Base-by-base conservation (phyloP, 2,888 invertebrate genomes). In the Thecocarcelia acutangulata region DNA sequence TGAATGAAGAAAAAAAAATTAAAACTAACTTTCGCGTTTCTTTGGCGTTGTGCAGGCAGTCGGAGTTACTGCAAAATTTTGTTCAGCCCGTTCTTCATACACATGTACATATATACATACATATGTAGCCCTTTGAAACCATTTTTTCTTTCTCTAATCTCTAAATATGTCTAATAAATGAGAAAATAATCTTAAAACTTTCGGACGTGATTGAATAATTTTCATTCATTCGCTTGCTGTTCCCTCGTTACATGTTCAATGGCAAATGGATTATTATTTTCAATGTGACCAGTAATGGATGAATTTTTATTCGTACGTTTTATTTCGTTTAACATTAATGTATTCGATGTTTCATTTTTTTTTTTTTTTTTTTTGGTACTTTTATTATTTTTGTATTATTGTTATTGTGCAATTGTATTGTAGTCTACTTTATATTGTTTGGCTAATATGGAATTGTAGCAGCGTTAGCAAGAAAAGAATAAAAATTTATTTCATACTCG, bases 231-330 rank as follows among this genome's bases (percentile, higher is more conserved):
- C 63, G 11, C 21, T 37, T 8, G 19, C 19, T 12, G 48, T 54
- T 74, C 63, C 19, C 54, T 17, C 46, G 54, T 64, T 46, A 17
- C 12, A 56, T 54, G 56, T 64, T 74, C 54, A 74, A 64, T 48
- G 24, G 54, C 63, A 64, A 74, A 64, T 64, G 63, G 73, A 64
- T 74, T 74, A 64, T 74, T 73, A 63, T 73, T 37, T 64, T 46
- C 46, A 56, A 74, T 74, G 73, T 48, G 73, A 56, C 63, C 73
- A 64, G 73, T 73, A 46, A 64, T 46, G 46, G 54, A 74, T 56
- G 73, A 46, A 64, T 37, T 64, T 63, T 54, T 63, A 46, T 73
- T 44, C 11, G 44, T 44, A 54, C 52, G 13, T 74, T 74, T 64
- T 40, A 64, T 56, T 56, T 64, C 33, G 37, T 64, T 64, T 9